A percentile compares a stretch with the other conserved stretches of the same genome.
phyloP scores from a whole-genome alignment of 1,140 invertebrate genomes.

The Apis laboriosa region DNA sequence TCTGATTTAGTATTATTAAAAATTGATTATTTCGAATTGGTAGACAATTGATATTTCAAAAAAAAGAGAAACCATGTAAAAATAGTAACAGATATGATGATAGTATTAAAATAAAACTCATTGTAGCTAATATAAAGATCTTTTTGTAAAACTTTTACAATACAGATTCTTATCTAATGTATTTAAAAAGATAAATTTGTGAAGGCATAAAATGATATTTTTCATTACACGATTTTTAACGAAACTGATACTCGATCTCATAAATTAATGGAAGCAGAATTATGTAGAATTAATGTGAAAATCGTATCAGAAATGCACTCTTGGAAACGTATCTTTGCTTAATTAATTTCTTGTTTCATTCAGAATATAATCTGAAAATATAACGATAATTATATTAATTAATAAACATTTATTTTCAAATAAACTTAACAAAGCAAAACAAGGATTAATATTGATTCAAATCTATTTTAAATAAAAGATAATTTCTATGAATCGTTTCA shows the following conservation, averaged over 20 bases:
- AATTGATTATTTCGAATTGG: no score
- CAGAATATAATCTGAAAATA: neutral
- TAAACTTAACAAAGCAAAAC: neutral
- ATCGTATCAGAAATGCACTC: neutral
- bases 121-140: neutral
- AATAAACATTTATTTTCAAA: neutral
- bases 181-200: neutral
- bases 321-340: neutral
- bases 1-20: no score
- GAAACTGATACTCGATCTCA: neutral
- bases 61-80: no score
- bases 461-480: neutral
- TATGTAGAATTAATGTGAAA: neutral
- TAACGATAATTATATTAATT: neutral
- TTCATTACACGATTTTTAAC: neutral
- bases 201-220: neutral
- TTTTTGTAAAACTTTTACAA: neutral
- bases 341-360: neutral
- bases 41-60: no score
- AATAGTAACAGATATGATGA: no score
- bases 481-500: no score
- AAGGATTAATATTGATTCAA: neutral
- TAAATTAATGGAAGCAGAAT: neutral
- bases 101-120: neutral
- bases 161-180: no score